Evolutionary conservation across 2,888 invertebrate genomes (phyloP).

Genomic region (Julus scandinavius): DNA sequence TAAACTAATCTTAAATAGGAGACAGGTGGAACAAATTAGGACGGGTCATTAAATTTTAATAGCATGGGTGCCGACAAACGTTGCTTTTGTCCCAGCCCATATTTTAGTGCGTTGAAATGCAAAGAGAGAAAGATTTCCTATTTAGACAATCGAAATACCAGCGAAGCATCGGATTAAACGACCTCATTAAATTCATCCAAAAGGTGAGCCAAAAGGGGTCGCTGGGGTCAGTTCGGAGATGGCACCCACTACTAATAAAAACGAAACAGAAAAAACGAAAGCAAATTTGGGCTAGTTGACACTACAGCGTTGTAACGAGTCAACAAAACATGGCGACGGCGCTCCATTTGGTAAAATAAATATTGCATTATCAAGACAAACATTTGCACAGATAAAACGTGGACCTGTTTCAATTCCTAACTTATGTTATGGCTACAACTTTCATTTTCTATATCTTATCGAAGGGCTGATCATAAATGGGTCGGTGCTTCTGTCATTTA

Average conservation of each 20-base stretch:
- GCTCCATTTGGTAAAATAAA: background rate
- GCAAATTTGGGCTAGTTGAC: background rate
- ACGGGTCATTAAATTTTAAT: conserved; percentile 42
- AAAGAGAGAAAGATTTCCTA: conserved; percentile 3
- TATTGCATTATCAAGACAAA: background rate
- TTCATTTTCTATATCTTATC: too few species aligned
- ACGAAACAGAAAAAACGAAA: background rate
- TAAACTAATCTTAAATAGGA: background rate
- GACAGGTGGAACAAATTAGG: conserved; percentile 31
- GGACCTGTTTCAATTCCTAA: background rate
- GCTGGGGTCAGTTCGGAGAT: background rate
- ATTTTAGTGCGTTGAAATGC: background rate
- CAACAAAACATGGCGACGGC: background rate
- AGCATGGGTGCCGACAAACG: background rate
- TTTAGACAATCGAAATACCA: background rate
- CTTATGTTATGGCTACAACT: too few species aligned
- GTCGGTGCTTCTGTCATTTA: too few species aligned
- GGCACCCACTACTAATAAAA: background rate
- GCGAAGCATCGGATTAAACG: background rate
- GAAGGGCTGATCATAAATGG: too few species aligned
- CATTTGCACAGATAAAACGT: background rate
- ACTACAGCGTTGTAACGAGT: background rate
- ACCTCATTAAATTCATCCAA: background rate
- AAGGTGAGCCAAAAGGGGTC: background rate
- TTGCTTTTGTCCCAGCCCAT: background rate